Evolutionary conservation across 2,113 vertebrate genomes (phyloP), one percentile per base, ranked within the genome.

Genomic region (Callithrix jacchus): DNA sequence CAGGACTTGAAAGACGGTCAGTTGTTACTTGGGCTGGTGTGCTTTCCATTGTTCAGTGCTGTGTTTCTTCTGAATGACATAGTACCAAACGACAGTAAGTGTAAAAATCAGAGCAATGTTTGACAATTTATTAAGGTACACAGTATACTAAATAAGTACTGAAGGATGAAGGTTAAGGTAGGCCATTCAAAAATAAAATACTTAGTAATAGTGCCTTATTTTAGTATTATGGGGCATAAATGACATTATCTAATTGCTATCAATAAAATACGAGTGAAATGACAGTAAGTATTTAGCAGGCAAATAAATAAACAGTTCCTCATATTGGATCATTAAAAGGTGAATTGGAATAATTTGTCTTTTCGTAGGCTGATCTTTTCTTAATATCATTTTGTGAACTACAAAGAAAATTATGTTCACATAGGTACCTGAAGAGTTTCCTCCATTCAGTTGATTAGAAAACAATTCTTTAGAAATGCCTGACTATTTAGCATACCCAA

Each of bases 261-360:
- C 76, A 97, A 95, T 95, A 91, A 98, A 97, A 85, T 96, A 96
- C 25, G 96, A 47, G 70, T 93, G 61, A 97, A 96, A 25, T 91
- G 40, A 94, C 18, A 97, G 86, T 95, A 96, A 97, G 18, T 93
- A 8, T 96, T 95, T 96, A 93, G 76, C 30, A 95, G 30, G 12
- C 35, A 87, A 95, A 97, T 93, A 66, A 79, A 79, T 49, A 35
- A 35, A 23, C 85, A 83, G 58, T 94, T 97, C 83, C 96, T 98
- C 13, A 21, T 74, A 83, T 45, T 42, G 30, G 3, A 79, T 98
- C 61, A 76, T 97, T 96, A 93, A 42, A 56, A 25, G 45, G 14
- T 91, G 27, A 90, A 54, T 9, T 91, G 40, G 70, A 97, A 82
- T 87, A 2, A 56, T 93, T 32, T 9, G 8, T 91, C 10, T 92